phyloP scores from a whole-genome alignment of 2,113 vertebrate genomes.

The Elgaria multicarinata region DNA sequence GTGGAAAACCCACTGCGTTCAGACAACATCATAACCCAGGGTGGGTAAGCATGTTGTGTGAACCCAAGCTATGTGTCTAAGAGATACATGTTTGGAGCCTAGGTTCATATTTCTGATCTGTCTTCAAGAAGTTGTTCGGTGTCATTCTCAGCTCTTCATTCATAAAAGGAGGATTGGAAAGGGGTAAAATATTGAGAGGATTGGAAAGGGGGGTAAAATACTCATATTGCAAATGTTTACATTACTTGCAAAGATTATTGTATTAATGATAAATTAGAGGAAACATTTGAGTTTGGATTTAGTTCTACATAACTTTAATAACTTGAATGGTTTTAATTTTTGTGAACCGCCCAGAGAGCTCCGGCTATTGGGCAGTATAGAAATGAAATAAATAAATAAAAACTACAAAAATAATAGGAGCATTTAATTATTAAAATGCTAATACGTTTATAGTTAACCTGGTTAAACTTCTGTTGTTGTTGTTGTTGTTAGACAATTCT shows the following conservation, averaged over 20 bases:
- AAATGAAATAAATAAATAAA: no score
- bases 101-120: neutral
- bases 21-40: no score
- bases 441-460: neutral
- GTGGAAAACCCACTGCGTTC: no score
- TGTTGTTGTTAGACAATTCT: neutral
- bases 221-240: neutral
- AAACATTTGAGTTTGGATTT: neutral
- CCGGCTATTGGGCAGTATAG: no score
- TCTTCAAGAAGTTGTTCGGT: neutral
- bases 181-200: neutral
- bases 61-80: neutral
- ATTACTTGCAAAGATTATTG: neutral
- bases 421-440: neutral
- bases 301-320: neutral
- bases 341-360: no score
- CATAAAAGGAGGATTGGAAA: neutral
- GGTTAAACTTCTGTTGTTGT: no score
- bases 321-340: no score
- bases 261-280: neutral
- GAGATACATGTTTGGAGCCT: neutral
- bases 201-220: neutral
- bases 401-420: no score
- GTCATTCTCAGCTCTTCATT: neutral
- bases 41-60: no score